phyloP scores from a whole-genome alignment of 2,797 vertebrate genomes.

The Leptodactylus fallax region DNA sequence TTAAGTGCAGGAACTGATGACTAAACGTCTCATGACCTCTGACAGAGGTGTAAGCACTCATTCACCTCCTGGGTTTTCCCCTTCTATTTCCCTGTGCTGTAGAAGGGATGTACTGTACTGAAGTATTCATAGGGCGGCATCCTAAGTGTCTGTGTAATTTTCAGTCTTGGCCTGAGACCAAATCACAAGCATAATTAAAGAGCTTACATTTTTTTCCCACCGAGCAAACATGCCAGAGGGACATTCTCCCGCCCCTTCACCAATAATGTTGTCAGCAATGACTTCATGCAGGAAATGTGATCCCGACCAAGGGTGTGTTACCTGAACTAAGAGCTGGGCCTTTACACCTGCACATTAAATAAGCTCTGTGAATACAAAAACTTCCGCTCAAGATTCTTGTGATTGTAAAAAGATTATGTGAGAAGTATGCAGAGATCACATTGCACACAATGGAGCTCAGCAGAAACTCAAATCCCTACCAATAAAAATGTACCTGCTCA shows the following conservation, averaged over 20 bases:
- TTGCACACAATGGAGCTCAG: neutral
- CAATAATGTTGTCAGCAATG: constrained; percentile 59
- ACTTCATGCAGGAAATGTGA: constrained; percentile 62
- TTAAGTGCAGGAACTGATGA: constrained; percentile 43
- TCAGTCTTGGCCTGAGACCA: constrained; percentile 55
- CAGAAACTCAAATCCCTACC: neutral
- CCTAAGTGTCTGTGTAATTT: constrained; percentile 53
- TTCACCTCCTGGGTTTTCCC: constrained; percentile 63
- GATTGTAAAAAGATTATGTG: constrained; percentile 12
- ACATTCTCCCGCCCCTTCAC: constrained; percentile 56
- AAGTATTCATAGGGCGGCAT: constrained; percentile 46
- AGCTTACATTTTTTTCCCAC: constrained; percentile 49
- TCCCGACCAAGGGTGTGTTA: constrained; percentile 57
- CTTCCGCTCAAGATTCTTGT: constrained; percentile 34
- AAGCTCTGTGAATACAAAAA: constrained; percentile 4
- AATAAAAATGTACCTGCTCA: neutral
- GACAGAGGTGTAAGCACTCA: constrained; percentile 46
- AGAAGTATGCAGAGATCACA: neutral
- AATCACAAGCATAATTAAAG: constrained; percentile 59
- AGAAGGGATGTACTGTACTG: constrained; percentile 51
- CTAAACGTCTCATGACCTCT: constrained; percentile 60
- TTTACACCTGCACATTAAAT: constrained; percentile 60
- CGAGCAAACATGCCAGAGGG: constrained; percentile 53
- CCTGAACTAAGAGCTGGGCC: constrained; percentile 37
- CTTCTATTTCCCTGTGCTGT: constrained; percentile 47